Base-by-base conservation (phyloP, 2,888 invertebrate species). In the Philaethria dido region DNA sequence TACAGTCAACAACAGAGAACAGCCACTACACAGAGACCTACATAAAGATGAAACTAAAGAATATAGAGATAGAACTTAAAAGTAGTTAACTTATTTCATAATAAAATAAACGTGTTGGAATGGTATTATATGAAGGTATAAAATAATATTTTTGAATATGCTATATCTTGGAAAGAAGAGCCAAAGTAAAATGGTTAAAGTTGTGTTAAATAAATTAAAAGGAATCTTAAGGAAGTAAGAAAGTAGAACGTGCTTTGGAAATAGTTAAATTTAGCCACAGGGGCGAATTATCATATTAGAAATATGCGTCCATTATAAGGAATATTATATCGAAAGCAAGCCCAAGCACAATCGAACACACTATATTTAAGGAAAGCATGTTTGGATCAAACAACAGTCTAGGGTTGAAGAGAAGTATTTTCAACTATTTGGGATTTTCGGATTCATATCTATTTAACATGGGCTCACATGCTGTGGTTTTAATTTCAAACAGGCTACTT, bases 1-100 rank as follows among this genome's bases (percentile, higher is more conserved):
- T 85, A 92, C 92, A 92, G 84, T 89, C 88, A 88, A 92, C 92
- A 93, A 93, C 93, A 93, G 89, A 90, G 87, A 93, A 87, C 93
- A 93, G 93, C 92, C 92, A 93, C 93, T 93, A 93, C 91, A 92
- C 92, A 93, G 89, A 92, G 84, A 90, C 83, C 80, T 85, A 88
- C 88, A 85, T 83, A 79, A 75, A 78, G 75, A 86, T 79, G 82
- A 77, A 90, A 90, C 88, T 89, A 90, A 89, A 89, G 77, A 87
- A 85, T 85, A 87, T 78, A 88, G 83, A 86, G 75, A 77, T 74
- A 86, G 75, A 77, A 76, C 69, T 67, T 68, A 72, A 72, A 70
- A 67, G 64, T 45, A 71, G 65, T 61, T 70, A 61, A 67, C 70
- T 73, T 72, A 74, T 55, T 78, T 77, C 71, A 74, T 78, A 81